These are phyloP conservation scores for Arizona elegans DNA, from an alignment of 2,113 vertebrate species.

Conservation along the genomic window DNA sequence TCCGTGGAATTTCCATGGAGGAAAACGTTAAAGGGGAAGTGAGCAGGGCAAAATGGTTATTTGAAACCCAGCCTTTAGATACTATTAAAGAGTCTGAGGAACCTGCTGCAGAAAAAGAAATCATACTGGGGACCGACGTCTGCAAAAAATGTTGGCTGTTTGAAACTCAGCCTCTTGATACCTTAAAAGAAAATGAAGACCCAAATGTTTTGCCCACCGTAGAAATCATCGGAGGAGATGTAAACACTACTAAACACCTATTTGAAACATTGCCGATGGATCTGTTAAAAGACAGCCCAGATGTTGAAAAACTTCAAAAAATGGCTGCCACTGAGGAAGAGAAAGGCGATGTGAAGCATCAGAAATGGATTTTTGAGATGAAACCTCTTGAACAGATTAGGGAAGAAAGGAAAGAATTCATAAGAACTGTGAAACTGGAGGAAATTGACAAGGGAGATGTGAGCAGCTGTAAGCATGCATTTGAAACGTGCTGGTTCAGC, in stretches of 20 bases:
- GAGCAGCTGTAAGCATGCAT: slow-evolving; percentile 78
- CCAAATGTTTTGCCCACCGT: slow-evolving; percentile 62
- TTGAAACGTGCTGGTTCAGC: slow-evolving; percentile 80
- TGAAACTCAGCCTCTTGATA: slow-evolving; percentile 86
- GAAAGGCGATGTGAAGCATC: slow-evolving; percentile 84
- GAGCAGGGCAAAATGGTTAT: slow-evolving; percentile 80
- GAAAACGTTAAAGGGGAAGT: slow-evolving; percentile 75
- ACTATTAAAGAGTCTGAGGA: slow-evolving; percentile 77
- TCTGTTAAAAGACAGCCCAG: slow-evolving; percentile 76
- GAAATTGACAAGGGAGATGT: slow-evolving; percentile 85
- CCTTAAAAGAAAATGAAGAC: slow-evolving; percentile 78
- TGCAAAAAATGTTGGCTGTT: slow-evolving; percentile 87
- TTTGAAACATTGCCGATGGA: slow-evolving; percentile 85
- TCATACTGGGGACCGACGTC: slow-evolving; percentile 78
- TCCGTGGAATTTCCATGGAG: slow-evolving; percentile 80
- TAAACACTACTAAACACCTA: slow-evolving; percentile 79
- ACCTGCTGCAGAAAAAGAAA: slow-evolving; percentile 69
- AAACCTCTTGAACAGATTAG: slow-evolving; percentile 84
- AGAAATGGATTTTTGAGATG: slow-evolving; percentile 88
- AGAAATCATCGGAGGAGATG: slow-evolving; percentile 82
- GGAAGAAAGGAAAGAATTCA: slow-evolving; percentile 79
- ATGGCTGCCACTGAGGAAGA: slow-evolving; percentile 76
- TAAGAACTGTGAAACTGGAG: slow-evolving; percentile 80
- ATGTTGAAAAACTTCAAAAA: slow-evolving; percentile 82
- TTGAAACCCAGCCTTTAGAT: slow-evolving; percentile 81